These are phyloP conservation scores for Tamias sibiricus DNA, from an alignment of 2,113 vertebrate genomes.

Conservation along the genomic window DNA sequence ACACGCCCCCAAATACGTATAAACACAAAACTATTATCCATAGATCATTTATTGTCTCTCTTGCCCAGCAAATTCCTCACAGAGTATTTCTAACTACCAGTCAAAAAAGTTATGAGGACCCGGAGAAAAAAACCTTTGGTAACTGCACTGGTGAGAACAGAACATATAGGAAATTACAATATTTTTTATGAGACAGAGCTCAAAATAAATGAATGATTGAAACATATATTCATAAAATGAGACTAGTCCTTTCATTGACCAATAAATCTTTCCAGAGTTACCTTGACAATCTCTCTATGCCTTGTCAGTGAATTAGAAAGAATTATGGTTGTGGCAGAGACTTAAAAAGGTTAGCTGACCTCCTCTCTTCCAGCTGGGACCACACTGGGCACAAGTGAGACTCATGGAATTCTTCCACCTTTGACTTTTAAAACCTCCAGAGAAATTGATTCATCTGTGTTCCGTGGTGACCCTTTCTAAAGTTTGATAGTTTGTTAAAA, in stretches of 20 bases:
- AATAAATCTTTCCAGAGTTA: slow-evolving; percentile 49
- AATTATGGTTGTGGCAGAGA: background rate
- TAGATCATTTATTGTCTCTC: background rate
- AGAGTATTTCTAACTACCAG: slow-evolving; percentile 6
- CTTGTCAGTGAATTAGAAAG: background rate
- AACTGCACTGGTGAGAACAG: background rate
- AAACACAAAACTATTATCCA: background rate
- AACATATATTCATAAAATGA: background rate
- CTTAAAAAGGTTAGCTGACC: background rate
- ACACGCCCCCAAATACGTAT: background rate
- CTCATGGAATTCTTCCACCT: background rate
- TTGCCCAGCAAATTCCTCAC: background rate
- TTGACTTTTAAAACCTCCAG: slow-evolving; percentile 6
- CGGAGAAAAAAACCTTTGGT: background rate
- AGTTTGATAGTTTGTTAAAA: slow-evolving; percentile 22
- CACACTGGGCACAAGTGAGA: background rate
- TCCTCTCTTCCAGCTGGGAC: background rate
- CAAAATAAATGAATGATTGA: slow-evolving; percentile 29
- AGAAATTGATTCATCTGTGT: slow-evolving; percentile 38
- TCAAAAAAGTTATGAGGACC: background rate
- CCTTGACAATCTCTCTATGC: background rate
- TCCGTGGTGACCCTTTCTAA: background rate
- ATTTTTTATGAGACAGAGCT: background rate
- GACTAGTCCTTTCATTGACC: background rate
- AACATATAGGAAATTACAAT: background rate